phyloP scores from a whole-genome alignment of 2,888 invertebrate genomes.

The Kuschelorhynchus macadamiae region DNA sequence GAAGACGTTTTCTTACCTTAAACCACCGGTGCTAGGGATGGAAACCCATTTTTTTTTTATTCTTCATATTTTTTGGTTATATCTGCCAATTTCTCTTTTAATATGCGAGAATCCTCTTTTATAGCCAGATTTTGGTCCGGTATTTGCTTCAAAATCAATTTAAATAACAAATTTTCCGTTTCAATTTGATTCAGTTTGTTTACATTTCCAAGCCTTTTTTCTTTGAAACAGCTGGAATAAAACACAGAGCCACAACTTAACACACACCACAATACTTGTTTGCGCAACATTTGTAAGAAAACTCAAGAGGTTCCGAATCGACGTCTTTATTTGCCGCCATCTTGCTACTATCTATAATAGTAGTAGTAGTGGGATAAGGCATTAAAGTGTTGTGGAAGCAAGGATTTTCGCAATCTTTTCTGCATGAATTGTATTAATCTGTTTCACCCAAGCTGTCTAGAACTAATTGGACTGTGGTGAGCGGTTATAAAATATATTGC shows the following conservation, averaged over 20 bases:
- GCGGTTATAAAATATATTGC: too few species aligned
- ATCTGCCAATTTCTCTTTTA: background rate
- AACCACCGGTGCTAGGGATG: background rate
- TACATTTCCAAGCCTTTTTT: background rate
- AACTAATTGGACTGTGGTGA: too few species aligned
- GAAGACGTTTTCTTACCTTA: background rate
- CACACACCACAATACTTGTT: too few species aligned
- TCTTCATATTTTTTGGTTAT: slow-evolving; percentile 2
- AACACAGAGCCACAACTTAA: background rate
- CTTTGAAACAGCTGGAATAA: background rate
- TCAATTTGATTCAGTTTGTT: background rate
- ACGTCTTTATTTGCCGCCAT: too few species aligned
- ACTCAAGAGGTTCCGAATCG: too few species aligned
- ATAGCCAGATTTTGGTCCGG: slow-evolving; percentile 8
- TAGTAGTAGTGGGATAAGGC: too few species aligned
- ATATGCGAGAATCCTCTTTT: background rate
- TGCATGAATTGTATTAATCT: too few species aligned
- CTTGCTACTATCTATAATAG: too few species aligned
- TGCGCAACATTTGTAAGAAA: too few species aligned
- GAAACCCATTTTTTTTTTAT: background rate
- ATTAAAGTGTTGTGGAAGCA: too few species aligned
- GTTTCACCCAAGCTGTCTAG: too few species aligned
- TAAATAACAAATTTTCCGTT: background rate
- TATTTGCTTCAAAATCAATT: slow-evolving; percentile 2
- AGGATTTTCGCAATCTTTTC: too few species aligned